Percentiles rank a stretch among this genome's conserved stretches.
Conservation (phyloP, 1,140 invertebrate species). For the Phymastichus coffea region DNA sequence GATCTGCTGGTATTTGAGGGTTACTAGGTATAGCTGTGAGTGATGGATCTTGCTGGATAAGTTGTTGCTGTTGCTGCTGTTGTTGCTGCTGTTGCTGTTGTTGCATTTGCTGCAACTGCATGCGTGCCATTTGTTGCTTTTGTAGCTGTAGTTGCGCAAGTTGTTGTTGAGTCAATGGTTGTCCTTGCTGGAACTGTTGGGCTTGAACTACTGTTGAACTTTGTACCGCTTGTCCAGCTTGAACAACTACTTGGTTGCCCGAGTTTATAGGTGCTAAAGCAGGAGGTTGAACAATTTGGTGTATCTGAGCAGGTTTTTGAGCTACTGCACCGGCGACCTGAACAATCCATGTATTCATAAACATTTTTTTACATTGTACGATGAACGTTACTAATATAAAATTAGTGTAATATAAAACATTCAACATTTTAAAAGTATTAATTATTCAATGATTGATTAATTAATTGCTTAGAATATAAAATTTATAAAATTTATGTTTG, state of each 20-base stretch:
- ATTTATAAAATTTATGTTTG: too few species aligned
- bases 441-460: not conserved
- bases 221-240: constrained; percentile 40
- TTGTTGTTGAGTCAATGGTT: constrained; percentile 51
- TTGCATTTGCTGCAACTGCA: constrained; percentile 41
- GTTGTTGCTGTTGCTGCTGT: constrained; percentile 47
- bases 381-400: not conserved
- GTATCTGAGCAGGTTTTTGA: constrained; percentile 45
- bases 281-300: constrained; percentile 51
- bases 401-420: not conserved
- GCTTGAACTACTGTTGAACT: constrained; percentile 40
- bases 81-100: constrained; percentile 52
- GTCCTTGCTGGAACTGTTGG: constrained; percentile 56
- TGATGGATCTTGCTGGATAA: constrained; percentile 42
- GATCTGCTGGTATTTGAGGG: constrained; percentile 50
- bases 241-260: constrained; percentile 50
- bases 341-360: too few species aligned
- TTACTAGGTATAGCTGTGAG: constrained; percentile 46
- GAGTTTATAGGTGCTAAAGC: constrained; percentile 51
- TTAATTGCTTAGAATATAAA: too few species aligned
- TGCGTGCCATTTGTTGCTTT: constrained; percentile 42
- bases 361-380: too few species aligned
- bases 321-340: constrained; percentile 43
- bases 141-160: constrained; percentile 47
- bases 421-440: not conserved